Base-by-base conservation (phyloP, 1,140 invertebrate genomes). In the Lepidurus apus region DNA sequence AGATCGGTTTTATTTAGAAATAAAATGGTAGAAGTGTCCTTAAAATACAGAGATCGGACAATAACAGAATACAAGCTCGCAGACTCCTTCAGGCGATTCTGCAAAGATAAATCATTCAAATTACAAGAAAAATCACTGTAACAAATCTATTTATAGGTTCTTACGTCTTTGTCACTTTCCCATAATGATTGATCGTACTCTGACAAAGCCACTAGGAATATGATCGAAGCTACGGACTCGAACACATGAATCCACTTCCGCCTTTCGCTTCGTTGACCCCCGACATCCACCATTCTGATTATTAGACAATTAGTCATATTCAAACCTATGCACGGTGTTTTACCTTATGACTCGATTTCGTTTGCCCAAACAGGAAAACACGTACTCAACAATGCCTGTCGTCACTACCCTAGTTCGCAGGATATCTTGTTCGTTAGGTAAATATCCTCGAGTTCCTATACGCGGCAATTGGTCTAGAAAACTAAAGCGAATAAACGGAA, bases 351-450 rank as follows among this genome's bases (percentile, higher is more conserved):
- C 13, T 24, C 11, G 11, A 75, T 24, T 34, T 34, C 34, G 34
- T 34, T 34, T 34, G 34, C 2, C 34, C 34, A 34, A 3, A 34
- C 34, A 34, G 34, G 34, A 34, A 34, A 34, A 34, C 34, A 34
- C 34, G 34, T 34, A 34, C 34, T 34, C 34, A 34, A 34, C 34
- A 34, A 34, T 34, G 3, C 34, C 34, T 34, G 34, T 34, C 34
- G 34, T 34, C 74, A 75, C 17, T 1, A 17, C 2, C 11, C 74
- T 75, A 34, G 24, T 75, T 34, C 74, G 24, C 97, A 87, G 93
- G 87, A 98, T 98, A 87, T 98, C 96, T 89, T 98, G 96, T 87
- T 98, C 93, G 78, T 95, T 95, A 45, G 96, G 96, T 84, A 98
- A 89, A 88, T 95, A 99, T 86, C 98, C 95, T 73, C 91, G 87